Conservation (phyloP, 2,888 invertebrate species). For the Stomorhina lunata region DNA sequence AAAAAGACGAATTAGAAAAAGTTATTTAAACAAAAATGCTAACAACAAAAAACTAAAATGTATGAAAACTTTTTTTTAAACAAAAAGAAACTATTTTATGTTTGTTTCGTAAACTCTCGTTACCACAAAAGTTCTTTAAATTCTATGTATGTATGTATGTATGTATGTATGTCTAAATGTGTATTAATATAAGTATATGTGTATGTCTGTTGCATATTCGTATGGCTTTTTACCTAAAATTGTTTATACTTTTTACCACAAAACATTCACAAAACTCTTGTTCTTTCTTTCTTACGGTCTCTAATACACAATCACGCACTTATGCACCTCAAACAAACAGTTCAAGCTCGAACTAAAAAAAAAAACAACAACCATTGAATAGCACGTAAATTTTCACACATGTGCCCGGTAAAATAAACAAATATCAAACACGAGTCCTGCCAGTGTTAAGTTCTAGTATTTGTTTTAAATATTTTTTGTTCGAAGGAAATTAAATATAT, state of each 20-base stretch:
- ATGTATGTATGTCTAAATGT: neutral
- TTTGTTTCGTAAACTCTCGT: slow-evolving; percentile 33
- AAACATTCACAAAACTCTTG: neutral
- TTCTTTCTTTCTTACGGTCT: neutral
- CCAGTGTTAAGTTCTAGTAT: slow-evolving; percentile 5
- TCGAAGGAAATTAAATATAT: neutral
- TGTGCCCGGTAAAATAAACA: slow-evolving; percentile 49
- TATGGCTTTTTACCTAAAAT: neutral
- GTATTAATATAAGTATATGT: too few species aligned
- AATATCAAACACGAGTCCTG: slow-evolving; percentile 23
- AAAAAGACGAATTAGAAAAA: neutral
- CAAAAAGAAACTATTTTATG: slow-evolving; percentile 43
- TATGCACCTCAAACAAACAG: slow-evolving; percentile 13
- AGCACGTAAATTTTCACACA: slow-evolving; percentile 32
- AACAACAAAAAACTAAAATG: neutral
- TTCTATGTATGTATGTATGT: neutral
- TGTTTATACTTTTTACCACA: slow-evolving; percentile 21
- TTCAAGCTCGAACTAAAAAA: neutral
- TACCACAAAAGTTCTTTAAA: slow-evolving; percentile 48
- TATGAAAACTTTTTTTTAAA: neutral
- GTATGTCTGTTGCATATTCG: neutral
- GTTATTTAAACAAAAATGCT: neutral
- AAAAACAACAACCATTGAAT: slow-evolving; percentile 2
- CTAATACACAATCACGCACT: slow-evolving; percentile 11
- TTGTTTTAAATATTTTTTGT: slow-evolving; percentile 12